These are phyloP conservation scores for Fregata magnificens DNA, from an alignment of 2,113 vertebrate species.

Conservation along the genomic window DNA sequence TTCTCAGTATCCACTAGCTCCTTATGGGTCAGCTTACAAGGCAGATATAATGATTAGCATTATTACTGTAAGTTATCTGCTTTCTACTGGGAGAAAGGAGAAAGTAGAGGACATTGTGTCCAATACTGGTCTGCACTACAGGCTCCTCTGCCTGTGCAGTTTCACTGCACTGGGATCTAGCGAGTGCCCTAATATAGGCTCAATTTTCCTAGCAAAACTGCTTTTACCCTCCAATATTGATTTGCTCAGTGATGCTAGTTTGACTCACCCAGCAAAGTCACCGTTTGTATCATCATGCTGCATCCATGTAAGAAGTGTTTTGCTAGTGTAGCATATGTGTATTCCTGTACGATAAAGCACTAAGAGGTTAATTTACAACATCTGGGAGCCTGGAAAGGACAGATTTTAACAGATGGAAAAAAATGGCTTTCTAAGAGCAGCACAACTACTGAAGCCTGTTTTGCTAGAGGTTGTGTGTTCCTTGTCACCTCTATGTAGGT, in stretches of 20 bases:
- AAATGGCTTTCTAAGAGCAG: neutral
- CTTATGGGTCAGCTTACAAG: neutral
- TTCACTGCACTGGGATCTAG: neutral
- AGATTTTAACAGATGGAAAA: neutral
- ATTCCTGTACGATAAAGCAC: neutral
- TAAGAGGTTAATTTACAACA: neutral
- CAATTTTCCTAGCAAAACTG: neutral
- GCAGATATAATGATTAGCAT: neutral
- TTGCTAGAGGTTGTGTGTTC: neutral
- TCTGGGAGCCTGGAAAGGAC: neutral
- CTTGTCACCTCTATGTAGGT: neutral
- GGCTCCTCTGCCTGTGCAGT: neutral
- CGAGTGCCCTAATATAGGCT: neutral
- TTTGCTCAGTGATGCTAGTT: neutral
- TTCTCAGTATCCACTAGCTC: neutral
- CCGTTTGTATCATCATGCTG: neutral
- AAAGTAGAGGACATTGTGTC: neutral
- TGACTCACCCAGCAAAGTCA: neutral
- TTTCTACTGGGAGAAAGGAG: neutral
- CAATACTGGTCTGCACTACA: neutral
- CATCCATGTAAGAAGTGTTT: neutral
- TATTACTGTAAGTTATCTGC: neutral
- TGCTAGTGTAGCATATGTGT: rapidly evolving
- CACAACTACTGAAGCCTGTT: neutral
- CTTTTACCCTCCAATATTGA: neutral